Base-by-base conservation (phyloP, 2,888 invertebrate species). In the Scaptomyza cyrtandrae region DNA sequence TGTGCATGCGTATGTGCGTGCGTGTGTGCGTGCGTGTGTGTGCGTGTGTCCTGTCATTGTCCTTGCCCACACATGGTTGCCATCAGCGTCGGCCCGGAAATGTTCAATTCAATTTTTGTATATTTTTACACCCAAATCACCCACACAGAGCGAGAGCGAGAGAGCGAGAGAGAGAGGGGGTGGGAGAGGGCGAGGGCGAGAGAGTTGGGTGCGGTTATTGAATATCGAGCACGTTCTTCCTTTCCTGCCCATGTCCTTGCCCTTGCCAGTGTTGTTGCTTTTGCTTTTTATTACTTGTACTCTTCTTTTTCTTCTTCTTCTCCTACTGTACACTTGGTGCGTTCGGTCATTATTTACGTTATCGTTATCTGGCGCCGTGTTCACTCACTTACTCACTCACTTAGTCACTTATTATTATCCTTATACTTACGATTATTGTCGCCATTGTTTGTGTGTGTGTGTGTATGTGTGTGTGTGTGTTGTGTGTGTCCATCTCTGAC, bases 291-390 rank as follows among this genome's bases (percentile, higher is more conserved):
- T 19, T 41, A 37, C 43, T 46, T 67, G 45, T 58, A n/a, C n/a
- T n/a, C n/a, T n/a, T n/a, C n/a, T n/a, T n/a, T n/a, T n/a, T n/a
- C n/a, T n/a, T n/a, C n/a, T n/a, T 55, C 61, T 62, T 49, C 61
- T 52, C 31, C 41, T 43, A 13, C 27, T 48, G 71, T 63, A 74
- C 74, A 70, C 69, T 75, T 74, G 44, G 41, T 58, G 37, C 78
- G 39, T 74, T 73, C 72, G 80, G 79, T 79, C 89, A 86, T 89
- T 90, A 89, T 89, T 89, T 83, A 86, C 85, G 71, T 82, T 86
- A 87, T 87, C 88, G 72, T 80, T 86, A 83, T 83, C 78, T 81
- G 77, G 53, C 61, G 57, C 61, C 66, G 68, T 66, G 71, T 66
- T 65, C 77, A 72, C 80, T 70, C 73, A 78, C 72, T 75, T 72